These are phyloP conservation scores for Pangasianodon hypophthalmus DNA, from an alignment of 2,113 vertebrate genomes.

Conservation along the genomic window DNA sequence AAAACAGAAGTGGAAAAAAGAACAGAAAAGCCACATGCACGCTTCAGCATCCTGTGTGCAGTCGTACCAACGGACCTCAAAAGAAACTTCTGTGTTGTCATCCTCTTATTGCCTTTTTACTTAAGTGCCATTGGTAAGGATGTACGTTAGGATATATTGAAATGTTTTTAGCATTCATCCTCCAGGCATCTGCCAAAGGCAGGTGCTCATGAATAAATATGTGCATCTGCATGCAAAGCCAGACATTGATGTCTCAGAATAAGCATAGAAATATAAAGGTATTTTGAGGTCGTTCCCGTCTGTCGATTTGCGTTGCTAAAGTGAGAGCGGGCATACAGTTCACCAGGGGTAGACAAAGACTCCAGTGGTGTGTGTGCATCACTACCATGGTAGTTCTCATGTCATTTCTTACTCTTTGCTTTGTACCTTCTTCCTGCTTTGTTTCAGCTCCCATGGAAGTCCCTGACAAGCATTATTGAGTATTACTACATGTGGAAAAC, in stretches of 20 bases:
- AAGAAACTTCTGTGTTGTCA: slow-evolving; percentile 8
- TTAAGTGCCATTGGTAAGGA: slow-evolving; percentile 22
- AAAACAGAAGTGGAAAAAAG: not conserved
- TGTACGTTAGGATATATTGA: slow-evolving; percentile 15
- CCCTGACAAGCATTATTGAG: slow-evolving; percentile 96
- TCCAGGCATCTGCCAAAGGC: not conserved
- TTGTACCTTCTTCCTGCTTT: slow-evolving; percentile 39
- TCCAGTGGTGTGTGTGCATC: not conserved
- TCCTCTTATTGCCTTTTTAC: not conserved
- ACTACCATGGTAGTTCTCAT: not conserved
- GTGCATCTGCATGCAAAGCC: slow-evolving; percentile 24
- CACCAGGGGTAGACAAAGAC: not conserved
- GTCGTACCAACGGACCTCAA: slow-evolving; percentile 11
- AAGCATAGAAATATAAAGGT: slow-evolving; percentile 16
- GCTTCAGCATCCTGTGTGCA: slow-evolving; percentile 12
- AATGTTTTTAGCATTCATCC: slow-evolving; percentile 25
- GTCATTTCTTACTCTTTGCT: not conserved
- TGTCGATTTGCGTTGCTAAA: not conserved
- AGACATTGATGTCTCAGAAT: slow-evolving; percentile 7
- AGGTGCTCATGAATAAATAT: slow-evolving; percentile 56
- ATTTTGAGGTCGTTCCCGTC: not conserved
- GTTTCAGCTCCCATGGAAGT: slow-evolving; percentile 96
- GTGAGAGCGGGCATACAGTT: not conserved
- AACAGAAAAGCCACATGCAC: not conserved
- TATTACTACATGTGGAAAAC: slow-evolving; percentile 99